Conservation (phyloP, 1,140 invertebrate genomes). For the Tenebrio molitor region DNA sequence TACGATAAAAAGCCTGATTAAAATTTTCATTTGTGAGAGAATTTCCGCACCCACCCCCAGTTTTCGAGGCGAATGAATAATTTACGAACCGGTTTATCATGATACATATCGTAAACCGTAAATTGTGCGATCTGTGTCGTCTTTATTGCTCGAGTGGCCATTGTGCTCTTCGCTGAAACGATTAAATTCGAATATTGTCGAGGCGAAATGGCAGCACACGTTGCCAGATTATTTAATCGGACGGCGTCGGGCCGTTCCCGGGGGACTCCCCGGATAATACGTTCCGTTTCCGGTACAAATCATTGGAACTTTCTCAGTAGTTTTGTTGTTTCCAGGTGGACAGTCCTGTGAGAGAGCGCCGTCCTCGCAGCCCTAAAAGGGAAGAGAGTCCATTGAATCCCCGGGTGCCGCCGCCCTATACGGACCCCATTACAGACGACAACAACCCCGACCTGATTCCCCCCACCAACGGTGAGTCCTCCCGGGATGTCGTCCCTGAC, state of each 20-base stretch:
- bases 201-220: conserved; percentile 31
- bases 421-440: conserved; percentile 62
- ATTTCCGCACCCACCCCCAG: neutral
- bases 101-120: conserved; percentile 20
- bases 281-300: conserved; percentile 24
- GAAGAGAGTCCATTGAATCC: conserved; percentile 60
- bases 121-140: conserved; percentile 22
- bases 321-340: conserved; percentile 57
- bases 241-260: neutral
- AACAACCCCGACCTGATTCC: conserved; percentile 66
- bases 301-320: conserved; percentile 36
- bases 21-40: conserved; percentile 22
- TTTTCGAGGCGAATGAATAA: conserved; percentile 8
- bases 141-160: conserved; percentile 7
- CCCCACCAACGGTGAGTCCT: conserved; percentile 61
- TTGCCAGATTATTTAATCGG: conserved; percentile 31
- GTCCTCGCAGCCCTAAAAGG: conserved; percentile 59
- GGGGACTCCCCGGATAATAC: conserved; percentile 20
- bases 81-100: conserved; percentile 18
- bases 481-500: conserved; percentile 17
- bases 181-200: conserved; percentile 30
- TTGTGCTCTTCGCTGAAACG: conserved; percentile 6
- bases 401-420: conserved; percentile 57
- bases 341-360: conserved; percentile 61
- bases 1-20: conserved; percentile 20